phyloP scores from a whole-genome alignment of 2,113 vertebrate genomes.

The Microtus ochrogaster region DNA sequence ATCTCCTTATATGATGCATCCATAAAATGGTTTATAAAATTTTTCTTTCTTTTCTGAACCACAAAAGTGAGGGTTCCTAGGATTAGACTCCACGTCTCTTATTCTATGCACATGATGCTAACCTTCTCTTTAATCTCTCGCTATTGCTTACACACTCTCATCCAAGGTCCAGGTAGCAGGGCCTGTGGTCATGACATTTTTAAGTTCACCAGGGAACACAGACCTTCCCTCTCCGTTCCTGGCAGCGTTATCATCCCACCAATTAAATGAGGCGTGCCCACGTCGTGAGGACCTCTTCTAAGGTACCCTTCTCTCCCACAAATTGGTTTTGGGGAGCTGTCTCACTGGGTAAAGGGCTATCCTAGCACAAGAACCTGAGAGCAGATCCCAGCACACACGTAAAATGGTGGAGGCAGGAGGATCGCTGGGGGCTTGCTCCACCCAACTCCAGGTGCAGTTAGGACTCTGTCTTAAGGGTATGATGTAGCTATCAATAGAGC shows the following conservation, averaged over 20 bases:
- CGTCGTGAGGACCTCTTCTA: not conserved
- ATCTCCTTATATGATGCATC: not conserved
- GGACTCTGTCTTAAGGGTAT: not conserved
- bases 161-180: not conserved
- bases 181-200: not conserved
- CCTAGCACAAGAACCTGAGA: not conserved
- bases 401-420: not conserved
- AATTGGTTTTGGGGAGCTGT: not conserved
- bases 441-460: not conserved
- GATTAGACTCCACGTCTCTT: not conserved
- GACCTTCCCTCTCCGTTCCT: not conserved
- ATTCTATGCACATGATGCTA: no score
- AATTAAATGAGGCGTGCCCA: not conserved
- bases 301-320: not conserved
- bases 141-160: not conserved
- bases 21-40: not conserved
- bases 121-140: not conserved
- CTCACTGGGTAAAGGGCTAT: not conserved
- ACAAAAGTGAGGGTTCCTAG: not conserved
- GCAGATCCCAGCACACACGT: not conserved
- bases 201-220: not conserved
- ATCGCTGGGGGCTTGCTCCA: not conserved
- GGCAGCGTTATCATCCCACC: not conserved
- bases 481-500: not conserved
- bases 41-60: slow-evolving; percentile 6